Percentiles rank a stretch among this genome's conserved stretches.
These are phyloP conservation scores for Lutraria lutraria DNA, from an alignment of 2,888 invertebrate species.

Conservation along the genomic window DNA sequence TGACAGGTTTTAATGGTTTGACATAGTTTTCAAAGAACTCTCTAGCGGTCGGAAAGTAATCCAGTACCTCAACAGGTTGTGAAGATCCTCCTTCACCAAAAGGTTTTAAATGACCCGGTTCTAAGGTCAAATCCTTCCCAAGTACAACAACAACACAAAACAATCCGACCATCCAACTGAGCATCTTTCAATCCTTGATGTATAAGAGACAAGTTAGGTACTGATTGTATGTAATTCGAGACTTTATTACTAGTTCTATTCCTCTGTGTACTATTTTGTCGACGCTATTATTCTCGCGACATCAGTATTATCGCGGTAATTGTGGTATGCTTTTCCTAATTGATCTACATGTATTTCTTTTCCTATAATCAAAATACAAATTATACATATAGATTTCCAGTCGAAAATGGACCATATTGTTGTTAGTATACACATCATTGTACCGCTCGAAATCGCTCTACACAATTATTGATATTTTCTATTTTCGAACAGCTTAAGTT, in stretches of 20 bases:
- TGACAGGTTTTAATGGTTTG: slow-evolving; percentile 76
- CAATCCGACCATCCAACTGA: background rate
- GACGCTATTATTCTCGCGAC: too few relatives aligned
- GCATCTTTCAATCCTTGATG: background rate
- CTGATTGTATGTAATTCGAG: background rate
- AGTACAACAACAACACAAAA: background rate
- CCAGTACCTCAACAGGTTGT: slow-evolving; percentile 74
- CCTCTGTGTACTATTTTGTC: background rate
- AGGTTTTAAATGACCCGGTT: slow-evolving; percentile 80
- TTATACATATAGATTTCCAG: too few relatives aligned
- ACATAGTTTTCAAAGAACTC: slow-evolving; percentile 83
- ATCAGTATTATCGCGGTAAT: too few relatives aligned
- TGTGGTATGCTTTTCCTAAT: too few relatives aligned
- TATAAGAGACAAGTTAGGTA: too few relatives aligned
- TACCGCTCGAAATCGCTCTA: too few relatives aligned
- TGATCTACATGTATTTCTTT: too few relatives aligned
- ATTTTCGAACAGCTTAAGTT: too few relatives aligned
- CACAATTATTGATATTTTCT: too few relatives aligned
- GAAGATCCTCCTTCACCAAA: slow-evolving; percentile 81
- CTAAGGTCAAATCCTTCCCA: slow-evolving; percentile 65
- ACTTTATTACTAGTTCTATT: background rate
- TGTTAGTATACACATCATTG: too few relatives aligned
- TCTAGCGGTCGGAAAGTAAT: slow-evolving; percentile 77
- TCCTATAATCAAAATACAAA: too few relatives aligned
- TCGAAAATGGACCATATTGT: too few relatives aligned